A percentile compares a stretch with the other conserved stretches of the same genome.
Conservation (phyloP, 2,888 invertebrate species). For the Cataglyphis albicans region DNA sequence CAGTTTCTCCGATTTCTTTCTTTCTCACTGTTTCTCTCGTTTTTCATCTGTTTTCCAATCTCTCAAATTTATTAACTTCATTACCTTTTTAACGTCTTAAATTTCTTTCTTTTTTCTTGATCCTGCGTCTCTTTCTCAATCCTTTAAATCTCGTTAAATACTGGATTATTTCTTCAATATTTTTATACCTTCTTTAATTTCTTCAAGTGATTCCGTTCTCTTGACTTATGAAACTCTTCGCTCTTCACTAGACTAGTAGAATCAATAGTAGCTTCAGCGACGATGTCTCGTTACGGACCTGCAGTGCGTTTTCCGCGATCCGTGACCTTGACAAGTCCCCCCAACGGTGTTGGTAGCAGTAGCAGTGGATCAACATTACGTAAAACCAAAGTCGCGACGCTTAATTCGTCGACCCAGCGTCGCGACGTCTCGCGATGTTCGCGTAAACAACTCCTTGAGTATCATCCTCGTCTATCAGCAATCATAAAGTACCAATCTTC, state of each 20-base stretch:
- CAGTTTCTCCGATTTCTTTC: neutral
- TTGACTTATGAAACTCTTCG: conserved; percentile 22
- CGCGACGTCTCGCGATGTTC: conserved; percentile 46
- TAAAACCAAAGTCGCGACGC: conserved; percentile 64
- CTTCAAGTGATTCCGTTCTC: neutral
- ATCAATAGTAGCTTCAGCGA: conserved; percentile 28
- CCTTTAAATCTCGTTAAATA: neutral
- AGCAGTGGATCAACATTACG: conserved; percentile 62
- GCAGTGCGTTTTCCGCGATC: conserved; percentile 58
- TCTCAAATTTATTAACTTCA: neutral
- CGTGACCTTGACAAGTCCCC: conserved; percentile 63
- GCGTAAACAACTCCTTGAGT: conserved; percentile 58
- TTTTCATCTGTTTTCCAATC: neutral
- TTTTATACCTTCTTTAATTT: neutral
- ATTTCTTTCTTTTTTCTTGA: neutral
- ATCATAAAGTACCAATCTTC: neutral
- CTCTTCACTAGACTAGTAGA: conserved; percentile 41
- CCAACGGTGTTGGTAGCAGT: conserved; percentile 36
- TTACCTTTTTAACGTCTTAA: neutral
- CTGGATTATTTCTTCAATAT: neutral
- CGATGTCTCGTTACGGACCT: conserved; percentile 33
- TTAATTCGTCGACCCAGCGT: conserved; percentile 60
- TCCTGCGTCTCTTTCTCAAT: neutral
- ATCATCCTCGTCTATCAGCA: conserved; percentile 70
- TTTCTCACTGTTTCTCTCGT: neutral